Evolutionary conservation across 2,113 vertebrate species (phyloP), one percentile per base, ranked within the genome.

Genomic region (Amphilophus citrinellus): DNA sequence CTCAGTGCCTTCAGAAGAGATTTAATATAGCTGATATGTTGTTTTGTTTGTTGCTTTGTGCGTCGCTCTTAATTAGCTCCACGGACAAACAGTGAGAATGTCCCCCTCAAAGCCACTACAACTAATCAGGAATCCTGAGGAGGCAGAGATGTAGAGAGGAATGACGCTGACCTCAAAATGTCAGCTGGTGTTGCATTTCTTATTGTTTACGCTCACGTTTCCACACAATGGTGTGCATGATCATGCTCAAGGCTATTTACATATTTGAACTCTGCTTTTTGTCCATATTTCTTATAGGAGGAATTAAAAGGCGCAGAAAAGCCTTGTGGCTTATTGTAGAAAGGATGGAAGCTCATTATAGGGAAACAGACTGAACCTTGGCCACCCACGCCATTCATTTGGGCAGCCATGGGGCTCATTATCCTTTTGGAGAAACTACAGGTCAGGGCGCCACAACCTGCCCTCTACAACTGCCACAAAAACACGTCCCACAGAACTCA

Each of bases 131-230:
- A 93, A 88, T 79, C 91, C 91, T 62, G 90, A 94, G 86, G 88
- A 92, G 94, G 85, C 78, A 73, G 87, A 94, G 90, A 93, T 84
- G 89, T 91, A 89, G 92, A 91, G 87, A 85, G 87, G 88, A 93
- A 77, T 91, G 92, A 91, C 37, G 84, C 87, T 95, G 95, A 95
- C 96, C 95, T 95, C 94, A 95, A 95, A 95, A 95, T 91, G 94
- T 95, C 96, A 95, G 90, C 90, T 89, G 91, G 89, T 93, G 88
- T 94, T 94, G 90, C 88, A 89, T 93, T 94, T 89, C 93, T 90
- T 93, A 87, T 90, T 92, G 89, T 94, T 92, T 94, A 87, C 84
- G 86, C 86, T 87, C 80, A 87, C 80, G 71, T 59, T 90, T 91
- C 82, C 30, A 66, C 35, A 56, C 62, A 57, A 68, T 87, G 82